Conservation (phyloP, 2,113 vertebrate species). For the Kobus ellipsiprymnus region DNA sequence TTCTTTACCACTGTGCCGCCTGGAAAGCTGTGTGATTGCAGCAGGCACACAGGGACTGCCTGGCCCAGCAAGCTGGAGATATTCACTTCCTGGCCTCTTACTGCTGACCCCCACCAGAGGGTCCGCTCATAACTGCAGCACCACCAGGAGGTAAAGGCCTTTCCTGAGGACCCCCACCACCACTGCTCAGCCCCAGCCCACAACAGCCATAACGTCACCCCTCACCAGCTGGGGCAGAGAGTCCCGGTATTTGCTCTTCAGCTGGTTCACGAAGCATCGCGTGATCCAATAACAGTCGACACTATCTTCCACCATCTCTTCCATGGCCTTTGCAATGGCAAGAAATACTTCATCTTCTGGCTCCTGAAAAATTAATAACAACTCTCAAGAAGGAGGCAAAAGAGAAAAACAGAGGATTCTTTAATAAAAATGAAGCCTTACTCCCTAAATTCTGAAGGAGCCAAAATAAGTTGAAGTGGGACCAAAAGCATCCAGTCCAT, state of each 20-base stretch:
- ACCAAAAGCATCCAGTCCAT: not conserved
- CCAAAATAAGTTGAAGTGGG: not conserved
- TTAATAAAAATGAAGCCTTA: not conserved
- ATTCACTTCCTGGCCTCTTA: not conserved
- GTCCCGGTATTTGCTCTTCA: constrained; percentile 92
- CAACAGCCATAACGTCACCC: not conserved
- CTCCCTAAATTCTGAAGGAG: not conserved
- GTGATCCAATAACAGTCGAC: constrained; percentile 96
- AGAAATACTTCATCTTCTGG: constrained; percentile 92
- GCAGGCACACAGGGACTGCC: not conserved
- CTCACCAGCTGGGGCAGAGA: constrained; percentile 91
- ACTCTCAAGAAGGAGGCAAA: not conserved
- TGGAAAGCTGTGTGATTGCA: not conserved
- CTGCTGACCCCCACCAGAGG: not conserved
- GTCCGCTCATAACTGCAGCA: not conserved
- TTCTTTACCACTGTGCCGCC: not conserved
- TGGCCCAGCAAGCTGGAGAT: not conserved
- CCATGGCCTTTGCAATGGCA: constrained; percentile 91
- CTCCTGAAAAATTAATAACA: constrained; percentile 80
- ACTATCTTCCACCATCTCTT: constrained; percentile 92
- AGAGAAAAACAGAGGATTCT: not conserved
- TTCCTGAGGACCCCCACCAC: not conserved
- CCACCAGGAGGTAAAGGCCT: not conserved
- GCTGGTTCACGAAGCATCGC: constrained; percentile 92
- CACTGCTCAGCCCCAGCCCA: not conserved